Base-by-base conservation (phyloP, 2,797 vertebrate species). In the Mastacembelus armatus region DNA sequence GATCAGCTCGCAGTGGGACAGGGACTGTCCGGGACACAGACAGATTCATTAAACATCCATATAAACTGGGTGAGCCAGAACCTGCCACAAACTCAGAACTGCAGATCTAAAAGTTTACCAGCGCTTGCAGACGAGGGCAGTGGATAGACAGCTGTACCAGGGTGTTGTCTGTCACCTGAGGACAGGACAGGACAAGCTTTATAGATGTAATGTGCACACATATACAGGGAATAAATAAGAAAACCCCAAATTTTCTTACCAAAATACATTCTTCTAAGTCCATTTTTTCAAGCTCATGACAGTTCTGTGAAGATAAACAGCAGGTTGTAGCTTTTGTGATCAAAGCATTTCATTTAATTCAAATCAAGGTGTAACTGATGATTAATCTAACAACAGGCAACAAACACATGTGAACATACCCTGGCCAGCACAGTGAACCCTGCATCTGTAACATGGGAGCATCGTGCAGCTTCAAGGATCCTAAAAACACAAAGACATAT, bases 201-300 rank as follows among this genome's bases (percentile, higher is more conserved):
- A 77, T 84, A 52, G 79, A 49, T 29, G 12, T 45, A 64, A 39
- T 61, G 39, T 65, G 72, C 27, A 58, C 59, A 63, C 39, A 67
- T 63, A 51, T 72, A 10, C 29, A 26, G 27, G 6, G 8, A 42
- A 10, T 22, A 57, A 74, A 64, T 19, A 12, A 22, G 24, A 36
- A 50, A 66, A 48, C 2, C n/a, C n/a, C 1, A 32, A 14, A 56
- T 45, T 47, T 47, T 68, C 95, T 95, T 89, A 97, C 96, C 95
- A 97, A 92, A 91, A 96, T 93, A 90, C 96, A 97, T 87, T 97
- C 96, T 93, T 97, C 96, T 69, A 97, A 93, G 87, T 97, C 96
- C 96, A 97, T 96, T 93, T 97, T 97, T 93, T 97, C 95, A 87
- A 97, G 94, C 71, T 95, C 96, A 0, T 97, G 96, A 85, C 96